Conservation (phyloP, 2,888 invertebrate genomes). For the Hydriomena furcata region DNA sequence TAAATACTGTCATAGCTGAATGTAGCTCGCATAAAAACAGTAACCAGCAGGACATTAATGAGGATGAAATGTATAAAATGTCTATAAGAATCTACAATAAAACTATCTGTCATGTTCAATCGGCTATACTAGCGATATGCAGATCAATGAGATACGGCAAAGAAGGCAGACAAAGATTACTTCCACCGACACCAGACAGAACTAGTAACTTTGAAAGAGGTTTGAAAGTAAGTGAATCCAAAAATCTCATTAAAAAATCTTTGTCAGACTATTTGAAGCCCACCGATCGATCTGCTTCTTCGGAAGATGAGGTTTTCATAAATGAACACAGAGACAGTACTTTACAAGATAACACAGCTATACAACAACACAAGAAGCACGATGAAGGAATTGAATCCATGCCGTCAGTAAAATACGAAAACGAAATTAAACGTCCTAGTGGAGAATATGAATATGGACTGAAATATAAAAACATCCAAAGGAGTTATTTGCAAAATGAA, state of each 20-base stretch:
- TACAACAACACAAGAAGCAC: neutral
- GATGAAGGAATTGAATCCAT: neutral
- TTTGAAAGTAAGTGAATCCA: constrained; percentile 4
- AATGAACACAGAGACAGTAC: neutral
- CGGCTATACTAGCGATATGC: constrained; percentile 17
- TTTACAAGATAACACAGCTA: neutral
- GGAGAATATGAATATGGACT: neutral
- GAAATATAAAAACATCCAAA: neutral
- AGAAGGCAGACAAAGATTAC: neutral
- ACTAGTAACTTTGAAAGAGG: neutral
- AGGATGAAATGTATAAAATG: constrained; percentile 13
- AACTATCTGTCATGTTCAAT: constrained; percentile 22
- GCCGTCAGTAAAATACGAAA: constrained; percentile 8
- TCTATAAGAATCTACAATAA: constrained; percentile 19
- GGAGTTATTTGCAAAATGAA: neutral
- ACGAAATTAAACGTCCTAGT: constrained; percentile 7
- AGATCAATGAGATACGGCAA: constrained; percentile 14
- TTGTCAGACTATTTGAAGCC: constrained; percentile 8
- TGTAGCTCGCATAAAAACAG: neutral
- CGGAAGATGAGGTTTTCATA: constrained; percentile 4
- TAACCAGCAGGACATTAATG: neutral
- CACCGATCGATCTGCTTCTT: constrained; percentile 2
- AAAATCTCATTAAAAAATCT: constrained; percentile 14
- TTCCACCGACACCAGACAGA: constrained; percentile 7
- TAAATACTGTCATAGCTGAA: neutral